Evolutionary conservation across 2,797 vertebrate genomes (phyloP), one percentile per base, ranked within the genome.

Genomic region (Simalia tracyae): DNA sequence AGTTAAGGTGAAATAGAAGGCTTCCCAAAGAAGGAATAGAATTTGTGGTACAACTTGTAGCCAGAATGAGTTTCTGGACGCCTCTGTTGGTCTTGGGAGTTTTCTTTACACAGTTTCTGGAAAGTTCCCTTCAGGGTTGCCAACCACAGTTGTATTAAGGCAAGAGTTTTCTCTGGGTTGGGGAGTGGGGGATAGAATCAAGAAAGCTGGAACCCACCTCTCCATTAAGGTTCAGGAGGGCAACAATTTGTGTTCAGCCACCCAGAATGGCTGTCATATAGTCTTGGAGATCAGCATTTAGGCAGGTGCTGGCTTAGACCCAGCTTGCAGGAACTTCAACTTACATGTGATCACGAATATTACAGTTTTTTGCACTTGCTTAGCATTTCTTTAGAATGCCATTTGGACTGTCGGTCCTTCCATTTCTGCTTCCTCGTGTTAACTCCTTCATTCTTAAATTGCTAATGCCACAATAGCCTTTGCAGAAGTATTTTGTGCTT

Each of bases 361-460:
- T 84, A 3, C 12, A 64, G 19, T 19, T 88, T 26, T 42, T 88
- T 26, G 61, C 64, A 91, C 68, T 91, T 64, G n/a, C 68, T 88
- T 56, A 68, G 57, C 19, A 54, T 91, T 42, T 50, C 1, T 63
- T 54, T n/a, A 68, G 3, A 91, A 88, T 42, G 68, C 68, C 68
- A 17, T 63, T 26, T 0, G 0, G 84, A 84, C 4, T 7, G 0
- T 46, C 91, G 19, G 24, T 89, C 54, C 59, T 12, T 0, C 24
- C 15, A 88, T 56, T 91, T 31, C 31, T 50, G 57, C 66, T 24
- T 94, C 50, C 61, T 93, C 46, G 4, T 50, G 2, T 92, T 90
- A 91, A 81, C 22, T 0, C 31, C 1, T 14, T 84, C 60, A 46
- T 50, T 59, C 85, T 66, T 4, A 14, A 50, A 84, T 60, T 54